A percentile compares a stretch with the other conserved stretches of the same genome.
Evolutionary conservation across 1,140 invertebrate genomes (phyloP).

Genomic region (Limonius californicus): DNA sequence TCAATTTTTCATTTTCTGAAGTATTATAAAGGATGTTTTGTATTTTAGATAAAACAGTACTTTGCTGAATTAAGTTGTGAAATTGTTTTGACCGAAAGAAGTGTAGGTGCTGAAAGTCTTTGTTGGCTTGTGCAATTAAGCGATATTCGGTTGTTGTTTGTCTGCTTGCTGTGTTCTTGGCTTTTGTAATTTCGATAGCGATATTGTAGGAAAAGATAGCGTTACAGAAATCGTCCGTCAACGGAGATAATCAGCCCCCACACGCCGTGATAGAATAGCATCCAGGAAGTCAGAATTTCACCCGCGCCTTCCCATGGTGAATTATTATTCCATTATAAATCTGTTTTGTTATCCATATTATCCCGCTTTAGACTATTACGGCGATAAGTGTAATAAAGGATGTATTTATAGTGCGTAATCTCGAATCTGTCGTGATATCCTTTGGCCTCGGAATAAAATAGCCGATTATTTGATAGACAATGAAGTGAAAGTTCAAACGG

Average conservation of each 20-base stretch:
- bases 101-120: too few species aligned
- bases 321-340: not conserved
- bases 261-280: not conserved
- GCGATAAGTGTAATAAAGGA: not conserved
- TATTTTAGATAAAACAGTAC: too few species aligned
- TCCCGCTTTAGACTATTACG: not conserved
- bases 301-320: not conserved
- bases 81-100: too few species aligned
- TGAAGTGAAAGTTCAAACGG: conserved; percentile 3
- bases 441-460: conserved; percentile 12
- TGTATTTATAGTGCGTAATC: conserved; percentile 9
- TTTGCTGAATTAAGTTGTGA: too few species aligned
- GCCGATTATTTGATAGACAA: conserved; percentile 13
- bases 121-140: too few species aligned
- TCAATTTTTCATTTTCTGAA: too few species aligned
- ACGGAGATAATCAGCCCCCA: not conserved
- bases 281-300: not conserved
- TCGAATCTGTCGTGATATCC: conserved; percentile 11
- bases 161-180: not conserved
- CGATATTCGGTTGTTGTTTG: too few species aligned
- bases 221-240: not conserved
- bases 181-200: too few species aligned
- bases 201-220: not conserved
- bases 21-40: too few species aligned
- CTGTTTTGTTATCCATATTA: not conserved